Evolutionary conservation across 2,113 vertebrate species (phyloP), one percentile per base, ranked within the genome.

Genomic region (Poicephalus gulielmi): DNA sequence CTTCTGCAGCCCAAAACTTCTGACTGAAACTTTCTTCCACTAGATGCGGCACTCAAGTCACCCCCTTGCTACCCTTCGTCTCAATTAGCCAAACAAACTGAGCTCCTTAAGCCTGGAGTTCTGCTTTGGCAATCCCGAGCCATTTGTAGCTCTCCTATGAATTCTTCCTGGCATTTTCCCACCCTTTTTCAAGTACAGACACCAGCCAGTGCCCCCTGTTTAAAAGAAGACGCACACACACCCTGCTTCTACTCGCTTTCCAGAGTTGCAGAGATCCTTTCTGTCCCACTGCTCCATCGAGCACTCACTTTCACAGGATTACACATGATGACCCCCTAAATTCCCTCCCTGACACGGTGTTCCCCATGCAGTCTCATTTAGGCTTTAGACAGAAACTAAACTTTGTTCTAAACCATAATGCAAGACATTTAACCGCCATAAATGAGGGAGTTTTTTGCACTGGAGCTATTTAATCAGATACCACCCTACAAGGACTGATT

Each of bases 311-410:
- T 78, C 66, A 74, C 18, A 22, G 0, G 2, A 83, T 17, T 24
- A 59, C 64, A 75, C 52, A 49, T 0, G 0, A 75, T 0, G 13
- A n/a, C 15, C 13, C 28, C 84, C 41, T 3, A 6, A 53, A 67
- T 14, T 53, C 55, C 47, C 24, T 60, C 60, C 19, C 55, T 14
- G 18, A 49, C n/a, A 37, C 25, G n/a, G 28, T 53, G 18, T 12
- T 59, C 30, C 50, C 62, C n/a, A 49, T 13, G 31, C 16, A 46
- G 62, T 19, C 43, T 79, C 70, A 27, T 30, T 37, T 11, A 46
- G 39, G 20, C 25, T 66, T 31, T 7, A 80, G 52, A 66, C 47
- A 80, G 30, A 82, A 76, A 19, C 18, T 30, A 25, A 85, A 39
- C 17, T 47, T 71, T 7, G 4, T 47, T 95, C 35, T 52, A 24